Conservation (phyloP, 2,888 invertebrate genomes). For the Craniophora ligustri region DNA sequence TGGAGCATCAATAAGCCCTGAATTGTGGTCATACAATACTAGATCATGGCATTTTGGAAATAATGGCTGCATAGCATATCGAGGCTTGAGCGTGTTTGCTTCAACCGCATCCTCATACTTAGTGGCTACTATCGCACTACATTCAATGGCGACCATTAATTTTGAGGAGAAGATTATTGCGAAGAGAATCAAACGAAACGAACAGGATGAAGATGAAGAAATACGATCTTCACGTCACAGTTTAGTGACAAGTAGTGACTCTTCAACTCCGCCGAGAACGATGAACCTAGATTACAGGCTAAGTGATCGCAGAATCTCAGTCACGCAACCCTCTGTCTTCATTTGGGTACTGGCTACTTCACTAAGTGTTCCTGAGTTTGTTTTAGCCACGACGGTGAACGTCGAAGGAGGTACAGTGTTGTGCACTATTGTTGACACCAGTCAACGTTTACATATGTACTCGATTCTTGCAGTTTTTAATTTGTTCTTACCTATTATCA, state of each 20-base stretch:
- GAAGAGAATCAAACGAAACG: slow-evolving; percentile 70
- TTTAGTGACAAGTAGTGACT: slow-evolving; percentile 82
- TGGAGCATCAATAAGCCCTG: slow-evolving; percentile 80
- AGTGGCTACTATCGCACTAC: slow-evolving; percentile 87
- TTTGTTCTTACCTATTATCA: slow-evolving; percentile 74
- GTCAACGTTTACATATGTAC: slow-evolving; percentile 81
- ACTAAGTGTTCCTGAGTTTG: slow-evolving; percentile 89
- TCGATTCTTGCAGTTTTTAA: slow-evolving; percentile 79
- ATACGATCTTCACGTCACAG: slow-evolving; percentile 83
- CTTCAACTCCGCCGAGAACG: slow-evolving; percentile 83
- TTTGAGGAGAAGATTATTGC: slow-evolving; percentile 78
- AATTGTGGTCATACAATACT: slow-evolving; percentile 85
- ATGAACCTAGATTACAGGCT: slow-evolving; percentile 88
- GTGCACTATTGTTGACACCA: slow-evolving; percentile 86
- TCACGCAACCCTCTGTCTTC: slow-evolving; percentile 86
- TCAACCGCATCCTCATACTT: slow-evolving; percentile 88
- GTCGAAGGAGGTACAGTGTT: slow-evolving; percentile 72
- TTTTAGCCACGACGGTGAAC: slow-evolving; percentile 83
- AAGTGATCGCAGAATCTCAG: slow-evolving; percentile 78
- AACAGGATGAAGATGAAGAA: slow-evolving; percentile 78
- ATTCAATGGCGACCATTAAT: slow-evolving; percentile 87
- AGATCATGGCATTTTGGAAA: slow-evolving; percentile 86
- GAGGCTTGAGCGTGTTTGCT: slow-evolving; percentile 87
- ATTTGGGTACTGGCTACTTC: slow-evolving; percentile 89
- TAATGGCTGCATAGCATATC: slow-evolving; percentile 84